phyloP scores from a whole-genome alignment of 2,888 invertebrate genomes.

The Euzetes globulus region DNA sequence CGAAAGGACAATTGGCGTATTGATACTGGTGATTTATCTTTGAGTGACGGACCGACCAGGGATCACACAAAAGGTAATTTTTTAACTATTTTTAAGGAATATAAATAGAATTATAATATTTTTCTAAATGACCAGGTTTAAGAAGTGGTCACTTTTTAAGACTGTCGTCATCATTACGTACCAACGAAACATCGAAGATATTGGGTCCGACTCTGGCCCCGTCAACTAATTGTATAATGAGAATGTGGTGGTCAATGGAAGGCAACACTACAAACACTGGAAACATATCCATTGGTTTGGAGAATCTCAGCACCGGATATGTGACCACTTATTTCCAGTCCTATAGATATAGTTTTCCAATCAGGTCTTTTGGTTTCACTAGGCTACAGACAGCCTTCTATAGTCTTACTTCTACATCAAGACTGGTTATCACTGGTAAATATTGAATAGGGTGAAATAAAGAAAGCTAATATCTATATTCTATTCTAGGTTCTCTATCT shows the following conservation, averaged over 20 bases:
- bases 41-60: background rate
- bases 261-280: background rate
- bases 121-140: no score
- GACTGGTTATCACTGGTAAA: conserved; percentile 25
- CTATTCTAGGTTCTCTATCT: background rate
- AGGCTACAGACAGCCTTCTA: background rate
- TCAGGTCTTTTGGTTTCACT: background rate
- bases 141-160: no score
- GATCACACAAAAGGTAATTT: background rate
- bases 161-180: no score
- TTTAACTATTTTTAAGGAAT: no score
- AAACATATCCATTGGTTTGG: background rate
- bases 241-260: background rate
- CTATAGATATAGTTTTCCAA: background rate
- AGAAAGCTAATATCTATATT: no score
- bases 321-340: background rate
- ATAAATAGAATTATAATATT: no score
- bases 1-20: conserved; percentile 30
- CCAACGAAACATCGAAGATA: no score
- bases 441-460: no score
- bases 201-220: conserved; percentile 37
- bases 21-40: no score
- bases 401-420: conserved; percentile 36
- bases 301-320: background rate
- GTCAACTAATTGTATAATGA: conserved; percentile 25